Conservation (phyloP, 2,113 vertebrate species). For the Poicephalus gulielmi region DNA sequence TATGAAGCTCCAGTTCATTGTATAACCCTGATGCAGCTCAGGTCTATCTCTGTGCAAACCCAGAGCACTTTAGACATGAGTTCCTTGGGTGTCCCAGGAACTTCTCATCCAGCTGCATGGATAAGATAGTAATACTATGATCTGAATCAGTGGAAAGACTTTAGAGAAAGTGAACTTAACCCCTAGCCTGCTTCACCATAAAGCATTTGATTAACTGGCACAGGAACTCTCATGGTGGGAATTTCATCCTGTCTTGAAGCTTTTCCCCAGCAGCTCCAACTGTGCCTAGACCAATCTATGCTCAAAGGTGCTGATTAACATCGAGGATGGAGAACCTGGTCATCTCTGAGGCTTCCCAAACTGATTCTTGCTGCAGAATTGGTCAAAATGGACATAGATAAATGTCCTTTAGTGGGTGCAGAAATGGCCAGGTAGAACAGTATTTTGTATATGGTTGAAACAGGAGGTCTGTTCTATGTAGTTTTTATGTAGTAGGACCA, state of each 20-base stretch:
- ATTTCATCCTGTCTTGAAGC: neutral
- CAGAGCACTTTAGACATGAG: neutral
- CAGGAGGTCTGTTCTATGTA: neutral
- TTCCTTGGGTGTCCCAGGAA: neutral
- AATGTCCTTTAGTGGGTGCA: neutral
- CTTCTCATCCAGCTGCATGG: neutral
- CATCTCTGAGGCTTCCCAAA: neutral
- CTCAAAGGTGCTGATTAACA: neutral
- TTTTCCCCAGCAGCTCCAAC: neutral
- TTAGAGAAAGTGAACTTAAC: slow-evolving; percentile 13
- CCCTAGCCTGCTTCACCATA: neutral
- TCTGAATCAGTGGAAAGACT: neutral
- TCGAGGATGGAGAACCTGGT: neutral
- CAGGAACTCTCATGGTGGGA: neutral
- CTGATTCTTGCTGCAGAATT: neutral
- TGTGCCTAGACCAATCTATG: neutral
- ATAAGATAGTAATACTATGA: neutral
- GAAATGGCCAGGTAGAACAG: neutral
- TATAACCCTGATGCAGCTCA: neutral
- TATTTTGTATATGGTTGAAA: neutral
- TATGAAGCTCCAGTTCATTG: neutral
- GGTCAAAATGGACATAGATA: neutral
- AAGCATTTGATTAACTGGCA: neutral
- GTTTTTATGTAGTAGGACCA: neutral
- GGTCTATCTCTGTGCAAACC: neutral